Percentiles rank a stretch among this genome's conserved stretches.
These are phyloP conservation scores for Agonum fuliginosum DNA, from an alignment of 2,888 invertebrate genomes.

Conservation along the genomic window DNA sequence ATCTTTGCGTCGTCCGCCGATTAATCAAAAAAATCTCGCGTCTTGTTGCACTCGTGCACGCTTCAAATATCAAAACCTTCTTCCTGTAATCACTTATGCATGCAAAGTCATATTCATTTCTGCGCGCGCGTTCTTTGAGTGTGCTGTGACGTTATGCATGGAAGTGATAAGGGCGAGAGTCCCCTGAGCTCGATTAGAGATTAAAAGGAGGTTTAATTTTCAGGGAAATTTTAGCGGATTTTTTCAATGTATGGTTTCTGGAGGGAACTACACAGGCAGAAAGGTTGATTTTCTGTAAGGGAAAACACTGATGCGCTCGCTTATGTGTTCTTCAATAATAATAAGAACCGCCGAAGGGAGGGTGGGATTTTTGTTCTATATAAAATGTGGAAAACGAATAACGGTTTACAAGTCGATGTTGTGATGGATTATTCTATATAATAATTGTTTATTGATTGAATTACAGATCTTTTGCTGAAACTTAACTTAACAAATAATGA, in stretches of 20 bases:
- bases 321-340: too few relatives aligned
- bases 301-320: slow-evolving; percentile 40
- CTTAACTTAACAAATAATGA: too few relatives aligned
- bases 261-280: slow-evolving; percentile 38
- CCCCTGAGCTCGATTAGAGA: slow-evolving; percentile 47
- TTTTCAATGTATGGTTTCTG: slow-evolving; percentile 70
- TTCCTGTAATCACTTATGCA: slow-evolving; percentile 67
- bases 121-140: slow-evolving; percentile 53
- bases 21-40: slow-evolving; percentile 32
- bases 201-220: slow-evolving; percentile 72
- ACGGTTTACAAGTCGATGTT: too few relatives aligned
- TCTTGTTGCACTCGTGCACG: neutral
- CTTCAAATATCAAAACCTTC: slow-evolving; percentile 62
- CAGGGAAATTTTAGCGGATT: slow-evolving; percentile 73
- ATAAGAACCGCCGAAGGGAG: too few relatives aligned
- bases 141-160: slow-evolving; percentile 6
- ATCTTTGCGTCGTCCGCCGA: slow-evolving; percentile 70
- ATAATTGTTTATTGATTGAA: too few relatives aligned
- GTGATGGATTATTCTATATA: too few relatives aligned
- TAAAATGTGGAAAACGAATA: too few relatives aligned
- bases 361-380: too few relatives aligned
- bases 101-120: slow-evolving; percentile 64
- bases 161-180: slow-evolving; percentile 33
- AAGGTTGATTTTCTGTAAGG: slow-evolving; percentile 56
- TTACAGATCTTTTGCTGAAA: too few relatives aligned